Evolutionary conservation across 2,797 vertebrate species (phyloP).

Genomic region (Spondyliosoma cantharus): DNA sequence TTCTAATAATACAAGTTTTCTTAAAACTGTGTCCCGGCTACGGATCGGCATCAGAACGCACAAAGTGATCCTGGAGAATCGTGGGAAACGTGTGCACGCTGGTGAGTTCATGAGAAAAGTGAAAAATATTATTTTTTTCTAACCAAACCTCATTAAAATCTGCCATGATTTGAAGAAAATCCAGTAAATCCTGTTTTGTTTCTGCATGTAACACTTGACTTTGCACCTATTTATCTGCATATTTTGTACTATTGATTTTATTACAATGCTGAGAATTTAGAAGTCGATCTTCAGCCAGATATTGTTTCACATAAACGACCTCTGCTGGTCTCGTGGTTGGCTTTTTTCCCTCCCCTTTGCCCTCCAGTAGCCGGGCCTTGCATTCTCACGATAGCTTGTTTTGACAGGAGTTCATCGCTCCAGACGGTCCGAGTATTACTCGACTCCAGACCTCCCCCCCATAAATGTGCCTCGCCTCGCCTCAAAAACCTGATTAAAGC

Average conservation of each 20-base stretch:
- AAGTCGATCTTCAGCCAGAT: neutral
- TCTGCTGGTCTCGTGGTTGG: conserved; percentile 33
- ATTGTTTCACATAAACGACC: conserved; percentile 23
- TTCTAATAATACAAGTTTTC: neutral
- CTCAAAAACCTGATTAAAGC: conserved; percentile 68
- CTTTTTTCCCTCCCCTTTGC: neutral
- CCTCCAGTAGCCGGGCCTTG: conserved; percentile 30
- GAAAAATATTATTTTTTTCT: no score
- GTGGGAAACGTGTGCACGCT: neutral
- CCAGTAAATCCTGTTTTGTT: neutral
- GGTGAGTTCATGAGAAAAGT: neutral
- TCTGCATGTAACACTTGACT: neutral
- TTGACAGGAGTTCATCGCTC: conserved; percentile 76
- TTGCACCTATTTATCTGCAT: neutral
- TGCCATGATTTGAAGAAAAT: neutral
- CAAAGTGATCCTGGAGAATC: neutral
- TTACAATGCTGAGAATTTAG: no score
- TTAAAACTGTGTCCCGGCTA: neutral
- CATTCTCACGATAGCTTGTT: conserved; percentile 77
- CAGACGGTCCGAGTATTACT: conserved; percentile 58
- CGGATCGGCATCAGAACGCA: neutral
- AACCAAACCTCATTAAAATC: neutral
- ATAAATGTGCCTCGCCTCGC: conserved; percentile 43
- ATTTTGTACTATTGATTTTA: no score
- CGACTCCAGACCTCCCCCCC: conserved; percentile 47